Evolutionary conservation across 2,797 vertebrate species (phyloP), one percentile per base, ranked within the genome.

Genomic region (Pristis pectinata): DNA sequence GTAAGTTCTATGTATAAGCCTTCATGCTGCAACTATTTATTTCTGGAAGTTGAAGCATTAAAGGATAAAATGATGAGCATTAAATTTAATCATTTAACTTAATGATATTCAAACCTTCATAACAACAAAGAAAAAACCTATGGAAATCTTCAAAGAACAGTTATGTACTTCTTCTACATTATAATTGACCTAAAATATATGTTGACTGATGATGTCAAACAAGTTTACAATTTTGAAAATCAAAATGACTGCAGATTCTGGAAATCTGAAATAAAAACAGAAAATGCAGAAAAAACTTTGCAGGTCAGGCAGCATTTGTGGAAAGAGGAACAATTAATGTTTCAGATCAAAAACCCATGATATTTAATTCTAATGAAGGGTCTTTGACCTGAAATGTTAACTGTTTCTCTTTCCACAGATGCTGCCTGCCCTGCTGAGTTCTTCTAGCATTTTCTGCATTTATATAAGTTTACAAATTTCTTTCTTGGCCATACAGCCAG

Each of bases 21-120:
- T 74, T 93, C 37, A 93, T 94, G 10, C 70, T 30, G 22, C 8
- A 56, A 34, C 44, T 76, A 76, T 70, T 44, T 64, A 93, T 72
- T 74, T 53, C 92, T 94, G 70, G 44, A 76, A 94, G 92, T 70
- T 76, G 24, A 91, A 67, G 9, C 19, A 34, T 70, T 34, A 94
- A 94, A 94, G 53, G 41, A 27, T 70, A 41, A 94, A 94, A 49
- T 49, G 11, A n/a, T 34, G 15, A 94, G 30, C 56, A 10, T 76
- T 94, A 76, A 74, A 76, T 94, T 53, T 76, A 56, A 56, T 22
- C 27, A 94, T 56, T 76, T 94, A 1, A 94, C 70, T 94, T 74
- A 93, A 93, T 93, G 49, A 93, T 72, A 15, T 72, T 74, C 67
- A 93, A 93, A 93, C 41, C 4, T 49, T 27, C 67, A 94, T 56